Evolutionary conservation across 2,113 vertebrate species (phyloP), one percentile per base, ranked within the genome.

Genomic region (Calyptomena viridis): DNA sequence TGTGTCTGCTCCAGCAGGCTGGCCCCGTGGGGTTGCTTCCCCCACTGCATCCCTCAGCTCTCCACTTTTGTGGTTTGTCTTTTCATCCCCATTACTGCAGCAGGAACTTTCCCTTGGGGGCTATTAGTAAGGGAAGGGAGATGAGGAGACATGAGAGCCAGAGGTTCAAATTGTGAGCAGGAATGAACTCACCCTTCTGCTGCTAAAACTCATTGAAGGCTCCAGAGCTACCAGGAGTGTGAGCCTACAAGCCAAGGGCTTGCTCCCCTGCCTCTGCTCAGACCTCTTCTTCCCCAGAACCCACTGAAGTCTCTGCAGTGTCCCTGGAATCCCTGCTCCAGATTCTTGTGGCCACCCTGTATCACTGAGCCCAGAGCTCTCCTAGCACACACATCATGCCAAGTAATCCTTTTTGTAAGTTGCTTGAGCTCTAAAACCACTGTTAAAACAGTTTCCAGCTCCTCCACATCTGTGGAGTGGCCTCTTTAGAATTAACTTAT

Each of bases 1-100:
- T 37, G 28, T 6, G 1, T 37, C 42, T 63, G 55, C 37, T 85
- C 59, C 73, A 56, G 44, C 4, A 0, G 52, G 49, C 10, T 0
- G 0, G 20, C 22, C 63, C 63, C 49, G 82, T 18, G 25, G 46
- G 30, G 23, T 5, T 69, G 47, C 59, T 64, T 60, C 19, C 9
- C 20, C 2, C 33, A 6, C 14, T 4, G 28, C 39, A 25, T 37
- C 52, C 35, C 35, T 64, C 84, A 82, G 63, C 30, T 21, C 33
- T 79, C 67, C 1, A 14, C 35, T 77, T 86, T 23, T 58, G 69
- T 55, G 50, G 9, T 22, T 85, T 80, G 56, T 79, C 31, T 62
- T 66, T 63, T 46, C 39, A 23, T 84, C n/a, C 22, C 4, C 20
- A 53, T 90, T 77, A 11, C 50, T 46, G 46, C 76, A 66, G 76